These are phyloP conservation scores for Drosophila nr. perissopoda DNA, from an alignment of 2,888 invertebrate genomes.

Conservation along the genomic window DNA sequence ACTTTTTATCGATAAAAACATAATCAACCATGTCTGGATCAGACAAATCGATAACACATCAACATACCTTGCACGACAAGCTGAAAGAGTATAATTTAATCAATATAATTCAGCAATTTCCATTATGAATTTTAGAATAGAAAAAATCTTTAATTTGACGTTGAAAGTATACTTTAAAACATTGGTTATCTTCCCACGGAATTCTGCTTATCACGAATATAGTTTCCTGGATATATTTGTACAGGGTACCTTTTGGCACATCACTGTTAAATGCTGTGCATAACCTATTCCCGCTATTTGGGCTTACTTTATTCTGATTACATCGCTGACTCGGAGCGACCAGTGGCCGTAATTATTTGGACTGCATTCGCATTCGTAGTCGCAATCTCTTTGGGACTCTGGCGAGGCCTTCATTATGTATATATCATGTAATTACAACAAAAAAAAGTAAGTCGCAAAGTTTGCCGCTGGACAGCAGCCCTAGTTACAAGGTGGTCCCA, in stretches of 20 bases:
- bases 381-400: slow-evolving; percentile 48
- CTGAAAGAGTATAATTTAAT: not conserved
- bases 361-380: slow-evolving; percentile 49
- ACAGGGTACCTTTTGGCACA: slow-evolving; percentile 12
- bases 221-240: not conserved
- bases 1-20: not conserved
- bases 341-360: slow-evolving; percentile 71
- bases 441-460: slow-evolving; percentile 13
- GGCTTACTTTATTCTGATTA: slow-evolving; percentile 63
- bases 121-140: not conserved
- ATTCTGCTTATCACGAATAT: not conserved
- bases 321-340: slow-evolving; percentile 57
- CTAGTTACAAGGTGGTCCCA: slow-evolving; percentile 64
- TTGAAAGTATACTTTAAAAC: not conserved
- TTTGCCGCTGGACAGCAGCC: slow-evolving; percentile 23
- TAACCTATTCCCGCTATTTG: slow-evolving; percentile 8
- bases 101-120: not conserved
- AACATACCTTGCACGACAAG: not conserved
- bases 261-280: not conserved
- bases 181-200: not conserved
- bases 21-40: not conserved
- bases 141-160: not conserved
- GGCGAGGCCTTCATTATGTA: slow-evolving; percentile 70
- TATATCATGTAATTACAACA: slow-evolving; percentile 77
- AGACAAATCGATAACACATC: not conserved